Conservation (phyloP, 2,113 vertebrate genomes). For the Gymnobelideus leadbeateri region DNA sequence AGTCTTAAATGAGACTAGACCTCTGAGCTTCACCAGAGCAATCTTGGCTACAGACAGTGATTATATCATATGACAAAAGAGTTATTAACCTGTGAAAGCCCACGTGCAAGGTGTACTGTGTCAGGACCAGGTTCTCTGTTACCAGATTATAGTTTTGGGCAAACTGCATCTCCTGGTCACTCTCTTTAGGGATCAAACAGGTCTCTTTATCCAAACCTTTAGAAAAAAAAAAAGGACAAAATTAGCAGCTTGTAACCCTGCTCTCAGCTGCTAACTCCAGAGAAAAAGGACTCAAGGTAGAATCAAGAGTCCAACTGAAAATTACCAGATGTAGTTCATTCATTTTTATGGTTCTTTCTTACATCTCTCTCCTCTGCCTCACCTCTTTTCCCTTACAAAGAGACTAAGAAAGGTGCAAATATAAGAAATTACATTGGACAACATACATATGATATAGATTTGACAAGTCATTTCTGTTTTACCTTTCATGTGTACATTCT, state of each 20-base stretch:
- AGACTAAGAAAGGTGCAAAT: background rate
- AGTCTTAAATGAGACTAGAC: background rate
- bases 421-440: background rate
- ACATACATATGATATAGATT: background rate
- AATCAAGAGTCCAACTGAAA: conserved; percentile 24
- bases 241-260: background rate
- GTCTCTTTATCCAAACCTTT: conserved; percentile 98
- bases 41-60: conserved; percentile 7
- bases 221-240: conserved; percentile 56
- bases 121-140: conserved; percentile 97
- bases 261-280: conserved; percentile 14
- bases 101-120: conserved; percentile 93
- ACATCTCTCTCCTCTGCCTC: conserved; percentile 40
- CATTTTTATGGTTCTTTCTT: background rate
- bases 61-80: conserved; percentile 1
- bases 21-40: conserved; percentile 7
- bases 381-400: conserved; percentile 5
- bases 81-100: conserved; percentile 94
- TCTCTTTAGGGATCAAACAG: conserved; percentile 91
- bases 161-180: conserved; percentile 89
- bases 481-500: conserved; percentile 96
- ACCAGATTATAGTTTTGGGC: conserved; percentile 95
- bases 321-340: background rate
- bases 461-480: conserved; percentile 41
- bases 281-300: conserved; percentile 26